Evolutionary conservation across 2,888 invertebrate species (phyloP).

Genomic region (Taenaris catops): DNA sequence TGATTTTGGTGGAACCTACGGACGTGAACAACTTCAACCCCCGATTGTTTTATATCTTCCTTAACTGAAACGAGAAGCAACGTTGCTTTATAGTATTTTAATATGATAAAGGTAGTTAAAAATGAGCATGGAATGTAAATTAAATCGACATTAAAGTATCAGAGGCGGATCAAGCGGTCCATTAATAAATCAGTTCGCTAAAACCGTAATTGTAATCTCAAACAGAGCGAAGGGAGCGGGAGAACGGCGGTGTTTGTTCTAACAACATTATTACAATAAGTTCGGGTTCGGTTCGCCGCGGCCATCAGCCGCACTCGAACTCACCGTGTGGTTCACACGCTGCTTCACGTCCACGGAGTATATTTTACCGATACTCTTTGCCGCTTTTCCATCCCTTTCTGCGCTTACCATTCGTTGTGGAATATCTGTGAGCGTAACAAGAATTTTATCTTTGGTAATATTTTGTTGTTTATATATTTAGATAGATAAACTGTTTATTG

Average conservation of each 20-base stretch:
- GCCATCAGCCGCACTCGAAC: conserved; percentile 26
- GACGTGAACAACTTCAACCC: too few species aligned
- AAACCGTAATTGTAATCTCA: conserved; percentile 80
- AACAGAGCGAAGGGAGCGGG: conserved; percentile 53
- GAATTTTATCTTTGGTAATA: too few species aligned
- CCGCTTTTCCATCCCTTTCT: too few species aligned
- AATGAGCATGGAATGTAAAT: conserved; percentile 50
- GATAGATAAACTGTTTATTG: too few species aligned
- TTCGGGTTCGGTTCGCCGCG: conserved; percentile 61
- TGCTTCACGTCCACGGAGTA: conserved; percentile 29
- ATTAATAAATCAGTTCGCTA: conserved; percentile 80
- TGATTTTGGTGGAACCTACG: too few species aligned
- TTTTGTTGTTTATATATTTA: too few species aligned
- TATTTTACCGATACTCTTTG: neutral
- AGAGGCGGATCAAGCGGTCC: conserved; percentile 75
- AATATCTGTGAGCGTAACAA: too few species aligned
- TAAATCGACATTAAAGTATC: conserved; percentile 77
- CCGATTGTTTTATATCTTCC: too few species aligned
- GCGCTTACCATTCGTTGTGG: too few species aligned
- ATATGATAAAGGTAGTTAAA: conserved; percentile 9
- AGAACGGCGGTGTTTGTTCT: conserved; percentile 70
- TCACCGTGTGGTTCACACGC: conserved; percentile 38
- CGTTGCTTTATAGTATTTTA: too few species aligned
- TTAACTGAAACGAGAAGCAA: too few species aligned
- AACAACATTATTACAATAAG: conserved; percentile 80